phyloP scores from a whole-genome alignment of 2,113 vertebrate species.

The Lethenteron reissneri region DNA sequence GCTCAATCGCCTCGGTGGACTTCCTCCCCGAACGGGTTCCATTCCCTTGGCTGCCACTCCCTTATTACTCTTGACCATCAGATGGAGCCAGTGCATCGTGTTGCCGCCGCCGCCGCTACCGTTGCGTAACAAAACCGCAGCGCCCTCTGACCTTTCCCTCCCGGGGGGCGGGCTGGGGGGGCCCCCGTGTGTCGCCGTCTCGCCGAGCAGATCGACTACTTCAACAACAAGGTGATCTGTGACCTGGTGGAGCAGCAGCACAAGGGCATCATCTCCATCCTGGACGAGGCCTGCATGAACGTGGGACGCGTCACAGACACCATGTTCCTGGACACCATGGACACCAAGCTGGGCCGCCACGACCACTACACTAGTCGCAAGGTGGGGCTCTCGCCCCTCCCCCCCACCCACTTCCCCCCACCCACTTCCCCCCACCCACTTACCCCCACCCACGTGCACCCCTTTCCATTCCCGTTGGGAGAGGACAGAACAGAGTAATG shows the following conservation, averaged over 20 bases:
- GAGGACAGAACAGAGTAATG: no score
- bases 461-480: background rate
- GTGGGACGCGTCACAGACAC: slow-evolving; percentile 50
- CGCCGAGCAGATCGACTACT: slow-evolving; percentile 45
- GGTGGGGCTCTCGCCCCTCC: slow-evolving; percentile 21
- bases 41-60: no score
- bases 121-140: no score
- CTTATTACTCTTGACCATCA: no score
- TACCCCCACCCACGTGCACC: background rate
- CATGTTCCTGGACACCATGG: slow-evolving; percentile 54
- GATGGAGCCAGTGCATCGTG: no score
- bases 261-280: slow-evolving; percentile 50
- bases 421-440: background rate
- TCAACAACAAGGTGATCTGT: slow-evolving; percentile 71
- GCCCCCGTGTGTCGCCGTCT: no score
- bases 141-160: no score
- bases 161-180: no score
- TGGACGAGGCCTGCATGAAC: slow-evolving; percentile 59
- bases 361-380: slow-evolving; percentile 66
- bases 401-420: background rate
- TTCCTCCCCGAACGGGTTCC: no score
- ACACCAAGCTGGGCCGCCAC: slow-evolving; percentile 45
- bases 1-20: no score
- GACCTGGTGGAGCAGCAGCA: slow-evolving; percentile 63
- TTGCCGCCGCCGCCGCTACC: no score